Percentiles rank a stretch among this genome's conserved stretches.
These are phyloP conservation scores for Loris lydekkerianus DNA, from an alignment of 2,797 vertebrate species.

Conservation along the genomic window DNA sequence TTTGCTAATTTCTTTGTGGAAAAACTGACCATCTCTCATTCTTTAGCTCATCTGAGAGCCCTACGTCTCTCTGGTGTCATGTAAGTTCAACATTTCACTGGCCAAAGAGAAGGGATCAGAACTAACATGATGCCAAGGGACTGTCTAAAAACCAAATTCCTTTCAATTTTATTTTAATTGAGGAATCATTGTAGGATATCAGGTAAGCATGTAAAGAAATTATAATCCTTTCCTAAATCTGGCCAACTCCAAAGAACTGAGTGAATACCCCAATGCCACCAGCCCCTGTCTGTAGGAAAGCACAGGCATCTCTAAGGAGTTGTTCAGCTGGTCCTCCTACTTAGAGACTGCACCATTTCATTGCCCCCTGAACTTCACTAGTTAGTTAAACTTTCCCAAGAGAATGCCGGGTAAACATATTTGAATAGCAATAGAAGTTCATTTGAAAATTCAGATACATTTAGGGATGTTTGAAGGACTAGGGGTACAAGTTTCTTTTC, in stretches of 20 bases:
- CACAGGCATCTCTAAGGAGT: neutral
- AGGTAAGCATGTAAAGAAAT: neutral
- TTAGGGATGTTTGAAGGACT: neutral
- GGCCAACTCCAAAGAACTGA: neutral
- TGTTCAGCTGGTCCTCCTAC: neutral
- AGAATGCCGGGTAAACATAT: neutral
- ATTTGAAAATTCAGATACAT: neutral
- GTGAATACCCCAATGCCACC: neutral
- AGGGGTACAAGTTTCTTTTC: neutral
- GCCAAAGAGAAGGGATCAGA: neutral
- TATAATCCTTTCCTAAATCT: neutral
- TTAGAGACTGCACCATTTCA: neutral
- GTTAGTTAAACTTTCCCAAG: neutral
- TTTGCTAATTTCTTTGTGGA: conserved; percentile 10
- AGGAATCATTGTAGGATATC: neutral
- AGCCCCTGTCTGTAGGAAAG: neutral
- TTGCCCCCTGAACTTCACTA: neutral
- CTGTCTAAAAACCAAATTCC: neutral
- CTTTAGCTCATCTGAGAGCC: neutral
- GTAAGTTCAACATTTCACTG: neutral
- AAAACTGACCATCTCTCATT: neutral
- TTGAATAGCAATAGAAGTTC: neutral
- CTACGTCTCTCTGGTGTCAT: neutral
- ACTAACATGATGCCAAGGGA: neutral
- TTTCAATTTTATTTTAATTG: neutral